Base-by-base conservation (phyloP, 2,888 invertebrate genomes). In the Embidobia sp. region DNA sequence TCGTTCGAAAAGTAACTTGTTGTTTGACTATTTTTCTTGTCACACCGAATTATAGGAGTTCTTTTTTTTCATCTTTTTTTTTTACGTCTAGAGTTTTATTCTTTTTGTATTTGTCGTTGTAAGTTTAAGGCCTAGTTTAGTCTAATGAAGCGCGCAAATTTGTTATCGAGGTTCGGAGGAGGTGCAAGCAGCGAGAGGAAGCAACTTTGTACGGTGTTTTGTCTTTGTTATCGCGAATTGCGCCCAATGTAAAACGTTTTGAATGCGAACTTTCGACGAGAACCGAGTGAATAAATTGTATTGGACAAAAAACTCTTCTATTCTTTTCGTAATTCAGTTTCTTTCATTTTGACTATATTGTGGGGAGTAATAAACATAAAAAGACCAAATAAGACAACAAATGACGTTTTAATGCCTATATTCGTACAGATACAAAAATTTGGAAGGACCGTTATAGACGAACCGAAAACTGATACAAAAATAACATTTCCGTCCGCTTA, bases 341-440 rank as follows among this genome's bases (percentile, higher is more conserved):
- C n/a, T n/a, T n/a, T n/a, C n/a, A n/a, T n/a, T n/a, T n/a, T n/a
- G n/a, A n/a, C n/a, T n/a, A n/a, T n/a, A n/a, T n/a, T n/a, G n/a
- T n/a, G n/a, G n/a, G n/a, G n/a, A n/a, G n/a, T n/a, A n/a, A n/a
- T n/a, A n/a, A n/a, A n/a, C n/a, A n/a, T n/a, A n/a, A n/a, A n/a
- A n/a, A n/a, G n/a, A n/a, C n/a, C n/a, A n/a, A n/a, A n/a, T n/a
- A n/a, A 59, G 53, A 66, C 33, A 66, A 53, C 53, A 64, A 64
- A 64, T 42, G 26, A 48, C 22, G 11, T 35, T 66, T 64, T 66
- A 66, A 66, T 66, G 46, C 66, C 57, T 57, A 67, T 48, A 48
- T 55, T 67, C 48, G 57, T 67, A 67, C 22, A 48, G 44, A 67
- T 67, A 67, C 67, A 67, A 57, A 67, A 67, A 57, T 67, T 67